A percentile compares a stretch with the other conserved stretches of the same genome.
phyloP scores from a whole-genome alignment of 2,797 vertebrate species.

The Pipistrellus pipistrellus region DNA sequence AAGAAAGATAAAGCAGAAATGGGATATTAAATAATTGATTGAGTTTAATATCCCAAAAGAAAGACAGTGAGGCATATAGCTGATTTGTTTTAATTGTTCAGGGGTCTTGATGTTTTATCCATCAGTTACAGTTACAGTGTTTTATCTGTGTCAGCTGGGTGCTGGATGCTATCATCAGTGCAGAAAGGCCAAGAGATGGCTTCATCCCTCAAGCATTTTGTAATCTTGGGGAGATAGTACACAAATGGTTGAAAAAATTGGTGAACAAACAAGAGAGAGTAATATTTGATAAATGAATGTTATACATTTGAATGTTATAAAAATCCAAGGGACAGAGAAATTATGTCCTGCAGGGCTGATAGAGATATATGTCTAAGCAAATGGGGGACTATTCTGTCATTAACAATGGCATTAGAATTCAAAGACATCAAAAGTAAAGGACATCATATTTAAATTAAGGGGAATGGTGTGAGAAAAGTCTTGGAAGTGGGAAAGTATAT shows the following conservation, averaged over 20 bases:
- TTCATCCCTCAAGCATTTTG: slow-evolving; percentile 40
- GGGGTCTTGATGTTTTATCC: not conserved
- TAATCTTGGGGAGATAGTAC: not conserved
- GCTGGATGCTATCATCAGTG: not conserved
- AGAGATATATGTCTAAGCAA: slow-evolving; percentile 31
- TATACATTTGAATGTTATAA: slow-evolving; percentile 28
- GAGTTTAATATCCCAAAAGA: not conserved
- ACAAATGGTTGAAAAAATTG: not conserved
- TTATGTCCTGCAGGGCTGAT: not conserved
- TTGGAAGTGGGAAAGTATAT: slow-evolving; percentile 11
- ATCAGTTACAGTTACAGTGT: not conserved
- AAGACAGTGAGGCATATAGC: not conserved
- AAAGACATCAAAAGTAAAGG: slow-evolving; percentile 36
- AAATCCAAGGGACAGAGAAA: slow-evolving; percentile 47
- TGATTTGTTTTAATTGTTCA: slow-evolving; percentile 42
- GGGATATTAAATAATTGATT: not conserved
- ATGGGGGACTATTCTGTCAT: slow-evolving; percentile 17
- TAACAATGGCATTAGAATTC: slow-evolving; percentile 52
- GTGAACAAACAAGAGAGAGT: slow-evolving; percentile 25
- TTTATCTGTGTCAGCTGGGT: slow-evolving; percentile 32
- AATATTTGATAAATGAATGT: not conserved
- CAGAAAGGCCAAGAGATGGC: slow-evolving; percentile 8
- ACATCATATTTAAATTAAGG: slow-evolving; percentile 31
- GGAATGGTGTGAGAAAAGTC: not conserved
- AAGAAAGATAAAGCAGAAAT: slow-evolving; percentile 34